Conservation (phyloP, 2,888 invertebrate genomes). For the Apoda limacodes region DNA sequence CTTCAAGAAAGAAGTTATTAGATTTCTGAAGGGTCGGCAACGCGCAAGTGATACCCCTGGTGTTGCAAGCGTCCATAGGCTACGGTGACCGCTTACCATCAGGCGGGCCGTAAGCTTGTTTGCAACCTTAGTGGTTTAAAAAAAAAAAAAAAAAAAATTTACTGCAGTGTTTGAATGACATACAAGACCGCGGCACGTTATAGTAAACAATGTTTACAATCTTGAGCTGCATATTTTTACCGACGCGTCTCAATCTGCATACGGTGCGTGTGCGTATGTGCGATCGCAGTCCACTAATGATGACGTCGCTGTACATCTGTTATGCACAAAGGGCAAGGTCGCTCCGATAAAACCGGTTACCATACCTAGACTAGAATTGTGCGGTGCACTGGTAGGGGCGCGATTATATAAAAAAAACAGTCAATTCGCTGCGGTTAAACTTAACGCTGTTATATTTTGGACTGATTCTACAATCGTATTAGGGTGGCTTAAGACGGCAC, state of each 20-base stretch:
- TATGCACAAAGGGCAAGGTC: conserved; percentile 17
- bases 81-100: too few relatives aligned
- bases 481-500: conserved; percentile 20
- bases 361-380: conserved; percentile 22
- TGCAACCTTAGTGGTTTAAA: too few relatives aligned
- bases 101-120: too few relatives aligned
- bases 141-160: too few relatives aligned
- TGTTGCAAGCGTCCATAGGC: too few relatives aligned
- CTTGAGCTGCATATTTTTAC: conserved; percentile 23
- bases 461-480: conserved; percentile 23
- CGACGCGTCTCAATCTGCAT: conserved; percentile 24
- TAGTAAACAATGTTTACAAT: too few relatives aligned
- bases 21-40: too few relatives aligned
- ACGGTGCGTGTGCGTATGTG: conserved; percentile 23
- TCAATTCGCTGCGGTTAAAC: conserved; percentile 6
- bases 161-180: too few relatives aligned
- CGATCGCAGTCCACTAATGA: conserved; percentile 12
- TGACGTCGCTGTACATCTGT: conserved; percentile 13
- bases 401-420: conserved; percentile 13
- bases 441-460: conserved; percentile 16
- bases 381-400: conserved; percentile 20
- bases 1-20: too few relatives aligned
- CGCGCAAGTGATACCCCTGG: too few relatives aligned
- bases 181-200: too few relatives aligned
- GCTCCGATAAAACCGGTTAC: conserved; percentile 18